A percentile compares a stretch with the other conserved stretches of the same genome.
Conservation (phyloP, 1,140 invertebrate genomes). For the Arion vulgaris region DNA sequence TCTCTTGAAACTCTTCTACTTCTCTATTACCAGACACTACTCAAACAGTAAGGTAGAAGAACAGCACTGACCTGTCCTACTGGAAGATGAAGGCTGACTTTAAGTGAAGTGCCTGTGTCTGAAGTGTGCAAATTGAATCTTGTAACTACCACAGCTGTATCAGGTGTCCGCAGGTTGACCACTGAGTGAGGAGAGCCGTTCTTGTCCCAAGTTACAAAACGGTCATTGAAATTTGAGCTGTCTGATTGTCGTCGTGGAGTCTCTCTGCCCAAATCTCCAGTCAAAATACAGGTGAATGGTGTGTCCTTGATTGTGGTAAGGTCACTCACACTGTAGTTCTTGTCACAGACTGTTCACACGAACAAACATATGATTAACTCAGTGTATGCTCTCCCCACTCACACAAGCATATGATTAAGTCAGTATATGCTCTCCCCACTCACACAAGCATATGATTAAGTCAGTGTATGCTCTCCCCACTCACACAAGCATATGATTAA, state of each 20-base stretch:
- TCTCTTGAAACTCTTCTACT: too few species aligned
- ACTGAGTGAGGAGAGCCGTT: background rate
- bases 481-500: too few species aligned
- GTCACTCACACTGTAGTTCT: background rate
- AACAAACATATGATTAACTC: slow-evolving; percentile 1
- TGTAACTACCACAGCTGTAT: background rate
- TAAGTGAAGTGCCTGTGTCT: slow-evolving; percentile 22
- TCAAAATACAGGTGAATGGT: background rate
- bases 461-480: too few species aligned
- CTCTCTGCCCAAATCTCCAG: slow-evolving; percentile 26
- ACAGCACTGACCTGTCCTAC: background rate
- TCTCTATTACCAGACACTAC: too few species aligned
- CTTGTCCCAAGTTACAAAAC: slow-evolving; percentile 14
- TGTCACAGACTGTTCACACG: slow-evolving; percentile 6
- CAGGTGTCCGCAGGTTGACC: background rate
- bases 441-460: background rate
- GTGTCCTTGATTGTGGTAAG: background rate
- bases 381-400: too few species aligned
- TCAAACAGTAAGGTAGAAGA: too few species aligned
- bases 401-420: too few species aligned
- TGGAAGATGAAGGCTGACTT: background rate
- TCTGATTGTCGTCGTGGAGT: background rate
- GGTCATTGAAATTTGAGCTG: slow-evolving; percentile 27
- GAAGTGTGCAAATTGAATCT: slow-evolving; percentile 18
- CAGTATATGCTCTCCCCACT: too few species aligned